Conservation (phyloP, 2,888 invertebrate species). For the Erebia epiphron region DNA sequence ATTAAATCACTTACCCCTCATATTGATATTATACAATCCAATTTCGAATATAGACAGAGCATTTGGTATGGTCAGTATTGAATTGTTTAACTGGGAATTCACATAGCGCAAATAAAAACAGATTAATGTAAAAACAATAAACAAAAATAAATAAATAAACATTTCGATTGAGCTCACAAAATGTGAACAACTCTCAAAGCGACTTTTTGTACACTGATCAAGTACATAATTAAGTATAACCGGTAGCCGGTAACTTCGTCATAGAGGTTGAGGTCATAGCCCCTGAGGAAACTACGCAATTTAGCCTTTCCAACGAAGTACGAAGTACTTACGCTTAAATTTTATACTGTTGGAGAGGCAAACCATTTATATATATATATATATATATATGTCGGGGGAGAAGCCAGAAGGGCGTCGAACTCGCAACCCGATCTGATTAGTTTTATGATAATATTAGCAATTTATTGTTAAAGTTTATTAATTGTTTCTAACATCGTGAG, state of each 20-base stretch:
- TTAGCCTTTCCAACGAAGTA: no score
- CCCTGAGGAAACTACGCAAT: not conserved
- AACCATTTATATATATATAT: no score
- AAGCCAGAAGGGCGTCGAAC: no score
- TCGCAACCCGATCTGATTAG: no score
- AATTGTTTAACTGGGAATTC: not conserved
- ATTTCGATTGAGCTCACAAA: not conserved
- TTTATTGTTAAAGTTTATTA: no score
- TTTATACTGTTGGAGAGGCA: no score
- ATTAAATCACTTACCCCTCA: conserved; percentile 1
- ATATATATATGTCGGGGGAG: no score
- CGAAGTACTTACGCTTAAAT: no score
- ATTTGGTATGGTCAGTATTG: conserved; percentile 7
- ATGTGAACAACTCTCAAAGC: not conserved
- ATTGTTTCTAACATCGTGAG: no score
- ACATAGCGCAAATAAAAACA: not conserved
- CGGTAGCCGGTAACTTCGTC: not conserved
- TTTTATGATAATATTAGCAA: no score
- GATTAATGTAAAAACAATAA: not conserved
- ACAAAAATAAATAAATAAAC: conserved; percentile 9
- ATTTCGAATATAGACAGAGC: conserved; percentile 8
- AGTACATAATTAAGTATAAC: not conserved
- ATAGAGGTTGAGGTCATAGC: not conserved
- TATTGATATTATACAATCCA: conserved; percentile 9
- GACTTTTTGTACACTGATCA: not conserved